phyloP scores from a whole-genome alignment of 1,140 invertebrate species.

The Piezodorus guildinii region DNA sequence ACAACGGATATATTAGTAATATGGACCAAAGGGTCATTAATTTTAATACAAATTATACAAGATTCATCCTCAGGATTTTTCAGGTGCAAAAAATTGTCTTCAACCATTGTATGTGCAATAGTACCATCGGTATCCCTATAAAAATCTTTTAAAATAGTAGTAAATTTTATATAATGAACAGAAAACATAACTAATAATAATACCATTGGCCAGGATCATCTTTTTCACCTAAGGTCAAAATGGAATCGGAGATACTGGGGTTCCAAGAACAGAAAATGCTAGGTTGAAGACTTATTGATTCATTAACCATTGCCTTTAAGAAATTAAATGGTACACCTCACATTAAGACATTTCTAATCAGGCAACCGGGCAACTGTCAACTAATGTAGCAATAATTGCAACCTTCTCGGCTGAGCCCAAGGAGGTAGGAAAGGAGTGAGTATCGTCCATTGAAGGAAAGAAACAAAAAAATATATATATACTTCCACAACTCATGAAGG shows the following conservation, averaged over 20 bases:
- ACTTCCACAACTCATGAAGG: too few species aligned
- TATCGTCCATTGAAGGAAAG: too few species aligned
- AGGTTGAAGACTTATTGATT: too few species aligned
- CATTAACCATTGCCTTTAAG: too few species aligned
- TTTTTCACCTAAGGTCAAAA: neutral
- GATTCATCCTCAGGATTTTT: neutral
- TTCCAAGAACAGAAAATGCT: neutral
- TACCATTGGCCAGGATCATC: neutral
- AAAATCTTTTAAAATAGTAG: neutral
- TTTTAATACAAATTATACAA: slow-evolving; percentile 5
- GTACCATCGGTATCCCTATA: neutral
- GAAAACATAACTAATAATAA: too few species aligned
- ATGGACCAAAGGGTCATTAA: slow-evolving; percentile 5
- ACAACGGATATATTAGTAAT: slow-evolving; percentile 14
- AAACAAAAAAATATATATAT: too few species aligned
- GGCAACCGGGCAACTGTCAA: too few species aligned
- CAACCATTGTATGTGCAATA: slow-evolving; percentile 5
- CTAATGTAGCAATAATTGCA: too few species aligned
- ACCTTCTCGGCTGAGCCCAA: too few species aligned
- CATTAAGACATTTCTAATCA: too few species aligned
- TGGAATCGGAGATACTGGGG: neutral
- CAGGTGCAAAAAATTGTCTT: slow-evolving; percentile 8
- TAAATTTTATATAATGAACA: neutral
- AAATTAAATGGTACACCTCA: too few species aligned
- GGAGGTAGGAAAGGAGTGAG: too few species aligned